phyloP scores from a whole-genome alignment of 2,113 vertebrate species.

The Prolemur simus region DNA sequence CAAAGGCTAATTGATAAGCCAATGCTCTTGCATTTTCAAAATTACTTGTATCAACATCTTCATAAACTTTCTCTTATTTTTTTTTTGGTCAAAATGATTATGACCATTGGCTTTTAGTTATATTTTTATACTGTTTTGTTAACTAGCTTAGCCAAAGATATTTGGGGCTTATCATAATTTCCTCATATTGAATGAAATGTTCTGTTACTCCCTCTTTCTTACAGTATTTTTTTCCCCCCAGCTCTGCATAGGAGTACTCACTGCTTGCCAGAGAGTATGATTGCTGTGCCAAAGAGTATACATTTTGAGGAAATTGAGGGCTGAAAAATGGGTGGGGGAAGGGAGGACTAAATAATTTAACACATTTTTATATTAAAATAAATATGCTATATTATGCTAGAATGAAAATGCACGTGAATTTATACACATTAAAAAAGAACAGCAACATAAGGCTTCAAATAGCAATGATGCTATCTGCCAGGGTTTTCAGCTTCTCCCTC shows the following conservation, averaged over 20 bases:
- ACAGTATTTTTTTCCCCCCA: background rate
- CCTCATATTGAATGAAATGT: background rate
- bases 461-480: background rate
- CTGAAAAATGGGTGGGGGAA: background rate
- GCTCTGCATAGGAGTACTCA: constrained; percentile 35
- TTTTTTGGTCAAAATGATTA: background rate
- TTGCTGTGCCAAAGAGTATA: background rate
- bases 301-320: constrained; percentile 40
- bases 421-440: constrained; percentile 47
- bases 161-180: background rate
- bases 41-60: constrained; percentile 8
- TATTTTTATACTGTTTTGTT: constrained; percentile 20
- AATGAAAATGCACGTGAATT: constrained; percentile 35
- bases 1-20: background rate
- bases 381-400: background rate
- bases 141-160: constrained; percentile 24
- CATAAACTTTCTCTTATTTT: background rate
- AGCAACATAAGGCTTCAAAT: background rate
- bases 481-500: constrained; percentile 19
- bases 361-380: constrained; percentile 51
- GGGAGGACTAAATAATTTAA: constrained; percentile 21
- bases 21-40: constrained; percentile 38
- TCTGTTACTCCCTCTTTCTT: background rate
- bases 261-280: background rate
- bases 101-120: background rate